phyloP scores from a whole-genome alignment of 2,888 invertebrate genomes.

The Cremastinae sp. region DNA sequence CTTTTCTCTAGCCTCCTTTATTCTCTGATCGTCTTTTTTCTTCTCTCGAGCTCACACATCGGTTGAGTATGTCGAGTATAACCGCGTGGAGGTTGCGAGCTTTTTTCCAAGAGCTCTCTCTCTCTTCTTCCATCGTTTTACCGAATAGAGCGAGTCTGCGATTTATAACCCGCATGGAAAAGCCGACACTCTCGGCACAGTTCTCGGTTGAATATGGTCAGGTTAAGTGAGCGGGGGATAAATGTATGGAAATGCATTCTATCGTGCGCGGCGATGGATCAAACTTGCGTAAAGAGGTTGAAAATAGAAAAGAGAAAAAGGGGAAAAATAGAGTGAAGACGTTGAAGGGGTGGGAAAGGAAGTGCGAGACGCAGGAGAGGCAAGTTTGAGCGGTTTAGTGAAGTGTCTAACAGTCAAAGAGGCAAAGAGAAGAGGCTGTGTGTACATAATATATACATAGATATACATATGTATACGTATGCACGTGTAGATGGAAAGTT shows the following conservation, averaged over 20 bases:
- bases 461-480: constrained; percentile 5
- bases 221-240: constrained; percentile 48
- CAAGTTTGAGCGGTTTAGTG: constrained; percentile 20
- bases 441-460: constrained; percentile 2
- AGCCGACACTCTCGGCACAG: constrained; percentile 11
- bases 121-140: constrained; percentile 53
- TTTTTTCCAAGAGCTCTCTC: constrained; percentile 60
- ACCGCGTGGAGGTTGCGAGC: constrained; percentile 22
- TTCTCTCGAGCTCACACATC: no score
- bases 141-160: constrained; percentile 59
- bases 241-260: constrained; percentile 70
- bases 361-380: constrained; percentile 23
- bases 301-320: constrained; percentile 38
- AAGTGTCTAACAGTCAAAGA: constrained; percentile 37
- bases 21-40: constrained; percentile 8
- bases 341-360: constrained; percentile 16
- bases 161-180: constrained; percentile 62
- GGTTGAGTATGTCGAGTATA: no score
- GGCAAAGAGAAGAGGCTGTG: constrained; percentile 34
- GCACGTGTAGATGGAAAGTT: constrained; percentile 35
- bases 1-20: neutral
- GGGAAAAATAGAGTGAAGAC: constrained; percentile 12
- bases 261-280: constrained; percentile 57
- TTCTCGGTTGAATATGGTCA: constrained; percentile 19
- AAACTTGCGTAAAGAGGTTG: constrained; percentile 61